Conservation (phyloP, 2,113 vertebrate species). For the Phyllostomus discolor region DNA sequence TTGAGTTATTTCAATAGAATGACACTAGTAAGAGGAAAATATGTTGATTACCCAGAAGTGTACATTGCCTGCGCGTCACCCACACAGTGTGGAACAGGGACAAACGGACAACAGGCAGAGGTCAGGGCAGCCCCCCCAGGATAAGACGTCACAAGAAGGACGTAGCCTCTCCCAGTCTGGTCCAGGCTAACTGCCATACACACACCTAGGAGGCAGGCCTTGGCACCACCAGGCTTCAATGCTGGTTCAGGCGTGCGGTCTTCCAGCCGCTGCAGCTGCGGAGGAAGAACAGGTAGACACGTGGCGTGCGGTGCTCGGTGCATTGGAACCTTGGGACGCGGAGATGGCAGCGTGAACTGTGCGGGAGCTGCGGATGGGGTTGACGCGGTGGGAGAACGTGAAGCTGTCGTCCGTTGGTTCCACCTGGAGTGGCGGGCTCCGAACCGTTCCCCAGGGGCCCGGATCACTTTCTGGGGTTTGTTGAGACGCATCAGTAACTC, state of each 20-base stretch:
- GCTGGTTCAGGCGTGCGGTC: neutral
- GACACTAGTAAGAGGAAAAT: neutral
- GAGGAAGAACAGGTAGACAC: neutral
- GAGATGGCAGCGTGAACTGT: neutral
- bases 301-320: neutral
- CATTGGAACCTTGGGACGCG: neutral
- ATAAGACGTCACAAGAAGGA: neutral
- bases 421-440: neutral
- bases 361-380: neutral
- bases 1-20: conserved; percentile 25
- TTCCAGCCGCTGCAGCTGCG: neutral
- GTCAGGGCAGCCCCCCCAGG: neutral
- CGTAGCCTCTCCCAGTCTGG: neutral
- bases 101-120: neutral
- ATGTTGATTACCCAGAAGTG: neutral
- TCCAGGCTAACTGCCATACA: neutral
- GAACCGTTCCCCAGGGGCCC: neutral
- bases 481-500: neutral
- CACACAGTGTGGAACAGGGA: neutral
- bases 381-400: rapidly evolving
- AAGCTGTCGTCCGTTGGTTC: neutral
- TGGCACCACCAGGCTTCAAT: neutral
- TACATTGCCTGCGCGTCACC: neutral
- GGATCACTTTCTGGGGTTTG: neutral
- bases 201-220: neutral